Percentiles rank a stretch among this genome's conserved stretches.
phyloP scores from a whole-genome alignment of 2,113 vertebrate species.

The Galeopterus variegatus region DNA sequence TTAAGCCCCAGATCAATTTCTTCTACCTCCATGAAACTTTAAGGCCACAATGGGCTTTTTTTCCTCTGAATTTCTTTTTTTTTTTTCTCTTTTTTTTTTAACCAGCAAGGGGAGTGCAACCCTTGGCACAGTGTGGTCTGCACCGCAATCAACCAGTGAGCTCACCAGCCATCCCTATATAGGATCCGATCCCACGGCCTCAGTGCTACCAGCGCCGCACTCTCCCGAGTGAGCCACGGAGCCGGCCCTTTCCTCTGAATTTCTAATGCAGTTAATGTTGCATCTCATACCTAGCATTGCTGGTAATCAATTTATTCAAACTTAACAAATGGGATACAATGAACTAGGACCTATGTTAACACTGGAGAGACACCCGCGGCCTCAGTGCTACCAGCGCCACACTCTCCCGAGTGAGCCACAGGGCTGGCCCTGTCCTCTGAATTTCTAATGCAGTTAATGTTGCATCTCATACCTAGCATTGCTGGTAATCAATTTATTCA shows the following conservation, averaged over 20 bases:
- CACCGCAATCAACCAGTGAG: too few species aligned
- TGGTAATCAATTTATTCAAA: conserved; percentile 8
- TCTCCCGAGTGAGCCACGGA: too few species aligned
- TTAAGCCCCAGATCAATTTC: not conserved
- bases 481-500: not conserved
- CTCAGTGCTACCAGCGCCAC: too few species aligned
- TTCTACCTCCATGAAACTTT: not conserved
- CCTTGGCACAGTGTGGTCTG: too few species aligned
- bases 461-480: not conserved
- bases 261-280: not conserved
- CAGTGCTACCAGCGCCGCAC: too few species aligned
- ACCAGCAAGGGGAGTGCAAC: too few species aligned
- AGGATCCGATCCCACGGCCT: too few species aligned
- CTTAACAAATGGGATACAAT: not conserved
- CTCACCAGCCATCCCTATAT: too few species aligned
- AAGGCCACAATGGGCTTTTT: not conserved
- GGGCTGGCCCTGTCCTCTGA: not conserved
- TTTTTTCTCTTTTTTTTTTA: too few species aligned
- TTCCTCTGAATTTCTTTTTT: not conserved
- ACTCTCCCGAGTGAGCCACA: too few species aligned
- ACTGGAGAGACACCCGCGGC: not conserved
- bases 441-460: not conserved
- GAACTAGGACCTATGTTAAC: not conserved
- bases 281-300: not conserved
- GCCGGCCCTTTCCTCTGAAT: not conserved